Evolutionary conservation across 1,140 invertebrate genomes (phyloP), one percentile per base, ranked within the genome.

Genomic region (Thaumatotibia leucotreta): DNA sequence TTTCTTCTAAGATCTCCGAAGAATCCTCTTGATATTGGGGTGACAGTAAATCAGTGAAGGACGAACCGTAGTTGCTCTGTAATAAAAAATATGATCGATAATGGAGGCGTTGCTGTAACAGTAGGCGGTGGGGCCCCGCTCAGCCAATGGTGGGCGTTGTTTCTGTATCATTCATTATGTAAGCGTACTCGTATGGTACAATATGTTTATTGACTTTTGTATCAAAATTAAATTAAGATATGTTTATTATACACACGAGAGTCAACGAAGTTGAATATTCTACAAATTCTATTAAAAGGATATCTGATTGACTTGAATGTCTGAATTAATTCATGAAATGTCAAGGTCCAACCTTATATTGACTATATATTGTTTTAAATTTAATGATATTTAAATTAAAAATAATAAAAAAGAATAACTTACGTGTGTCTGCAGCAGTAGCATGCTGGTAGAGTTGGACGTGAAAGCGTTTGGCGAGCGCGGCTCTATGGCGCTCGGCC

Each of bases 351-450:
- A n/a, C n/a, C n/a, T n/a, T n/a, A n/a, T n/a, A n/a, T n/a, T n/a
- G n/a, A n/a, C n/a, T n/a, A n/a, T n/a, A n/a, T n/a, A n/a, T n/a
- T n/a, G n/a, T n/a, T n/a, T n/a, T n/a, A n/a, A n/a, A n/a, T 29
- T 6, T 29, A 6, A 29, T 29, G 27, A 32, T 63, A 61, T 33
- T 61, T 8, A 4, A 23, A 22, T 33, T 11, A 63, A 17, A 50
- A 32, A 50, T 76, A n/a, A n/a, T n/a, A n/a, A n/a, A n/a, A n/a
- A n/a, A n/a, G n/a, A n/a, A n/a, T n/a, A n/a, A 82, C 82, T 88
- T 79, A 92, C 91, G 80, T 92, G 91, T 87, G 91, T 91, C 84
- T 92, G 91, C 88, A 92, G 90, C 87, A 92, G 91, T 87, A 92
- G 91, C 90, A 92, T 91, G 82, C 90, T 92, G 90, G 90, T 86